Evolutionary conservation across 2,888 invertebrate species (phyloP), one percentile per base, ranked within the genome.

Genomic region (Phrixothrix hirtus): DNA sequence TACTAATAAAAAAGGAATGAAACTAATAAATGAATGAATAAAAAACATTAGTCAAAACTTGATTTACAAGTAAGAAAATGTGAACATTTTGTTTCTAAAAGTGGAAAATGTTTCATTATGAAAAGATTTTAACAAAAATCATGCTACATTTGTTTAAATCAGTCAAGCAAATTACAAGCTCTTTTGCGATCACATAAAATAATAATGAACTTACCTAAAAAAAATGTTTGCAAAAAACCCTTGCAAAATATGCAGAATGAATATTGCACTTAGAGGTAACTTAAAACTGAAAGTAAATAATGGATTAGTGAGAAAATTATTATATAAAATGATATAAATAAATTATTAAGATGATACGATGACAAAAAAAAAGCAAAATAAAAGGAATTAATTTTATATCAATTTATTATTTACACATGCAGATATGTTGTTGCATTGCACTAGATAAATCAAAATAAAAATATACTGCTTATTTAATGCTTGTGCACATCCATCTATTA

Each of bases 211-310:
- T 48, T 54, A 49, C 44, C 49, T 41, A 41, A 38, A 47, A 55
- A 45, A 44, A 47, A 58, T 56, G 56, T 57, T 53, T 46, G 45
- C 52, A 58, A 54, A 57, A 57, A 51, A 57, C 57, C 31, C 50
- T 60, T 50, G 57, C 57, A 57, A 54, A 55, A 47, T 37, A 56
- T 37, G 45, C 34, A 39, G 49, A 56, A 48, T 60, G 61, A 61
- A 59, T 64, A 67, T 68, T 67, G 72, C 72, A 71, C 71, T 71
- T 75, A 76, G 71, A 76, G 74, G 75, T 75, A 76, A 76, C 76
- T 76, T 75, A 76, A 76, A 73, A 76, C 76, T 76, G 76, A 74
- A 75, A 76, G 66, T 69, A 73, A 74, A 71, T 65, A 66, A 62
- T 58, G 66, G 71, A 73, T 75, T 75, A 74, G 73, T 73, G 68